Evolutionary conservation across 1,140 invertebrate genomes (phyloP).

Genomic region (Brachionus calyciflorus): DNA sequence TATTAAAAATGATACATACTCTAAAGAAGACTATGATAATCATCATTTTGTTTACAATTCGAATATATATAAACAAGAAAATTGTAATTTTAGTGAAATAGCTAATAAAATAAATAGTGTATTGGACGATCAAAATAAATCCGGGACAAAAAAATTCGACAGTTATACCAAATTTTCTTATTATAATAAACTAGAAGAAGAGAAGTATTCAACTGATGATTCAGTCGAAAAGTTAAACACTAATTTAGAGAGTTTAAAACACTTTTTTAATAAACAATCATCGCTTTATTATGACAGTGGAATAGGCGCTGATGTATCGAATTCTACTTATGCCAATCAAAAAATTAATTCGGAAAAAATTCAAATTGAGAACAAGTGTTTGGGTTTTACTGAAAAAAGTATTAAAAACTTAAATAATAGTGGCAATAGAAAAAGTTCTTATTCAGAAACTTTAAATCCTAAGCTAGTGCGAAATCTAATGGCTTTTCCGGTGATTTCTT

Average conservation of each 20-base stretch:
- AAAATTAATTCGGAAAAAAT: background rate
- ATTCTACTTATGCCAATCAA: background rate
- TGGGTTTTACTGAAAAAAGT: too few relatives aligned
- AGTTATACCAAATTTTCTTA: slow-evolving; percentile 15
- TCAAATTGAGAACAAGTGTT: background rate
- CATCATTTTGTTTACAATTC: background rate
- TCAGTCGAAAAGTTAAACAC: background rate
- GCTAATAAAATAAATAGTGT: background rate
- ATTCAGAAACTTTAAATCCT: too few relatives aligned
- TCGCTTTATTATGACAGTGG: slow-evolving; percentile 45
- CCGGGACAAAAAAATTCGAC: background rate
- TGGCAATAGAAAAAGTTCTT: too few relatives aligned
- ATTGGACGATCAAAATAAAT: background rate
- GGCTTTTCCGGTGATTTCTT: background rate
- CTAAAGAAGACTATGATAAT: slow-evolving; percentile 15
- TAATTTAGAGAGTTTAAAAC: background rate
- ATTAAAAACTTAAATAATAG: too few relatives aligned
- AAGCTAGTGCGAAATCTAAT: too few relatives aligned
- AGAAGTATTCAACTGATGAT: slow-evolving; percentile 21
- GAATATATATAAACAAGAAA: background rate
- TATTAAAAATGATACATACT: background rate
- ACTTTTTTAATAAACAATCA: background rate
- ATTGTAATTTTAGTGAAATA: background rate
- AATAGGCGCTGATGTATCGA: slow-evolving; percentile 11
- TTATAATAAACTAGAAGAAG: slow-evolving; percentile 1